A percentile compares a stretch with the other conserved stretches of the same genome.
These are phyloP conservation scores for Cataglyphis albicans DNA, from an alignment of 2,888 invertebrate species.

Conservation along the genomic window DNA sequence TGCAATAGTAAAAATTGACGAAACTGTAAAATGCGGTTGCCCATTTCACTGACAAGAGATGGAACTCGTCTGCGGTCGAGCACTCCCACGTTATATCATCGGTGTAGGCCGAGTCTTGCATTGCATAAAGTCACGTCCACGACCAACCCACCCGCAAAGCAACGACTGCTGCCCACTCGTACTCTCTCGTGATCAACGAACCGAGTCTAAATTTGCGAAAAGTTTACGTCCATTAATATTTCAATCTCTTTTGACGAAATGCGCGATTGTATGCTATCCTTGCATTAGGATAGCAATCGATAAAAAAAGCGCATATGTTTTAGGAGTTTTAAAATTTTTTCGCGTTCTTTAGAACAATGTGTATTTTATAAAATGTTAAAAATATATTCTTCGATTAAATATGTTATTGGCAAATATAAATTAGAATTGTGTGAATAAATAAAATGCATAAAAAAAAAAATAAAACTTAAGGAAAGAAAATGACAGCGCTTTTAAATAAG, in stretches of 20 bases:
- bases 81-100: slow-evolving; percentile 76
- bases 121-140: slow-evolving; percentile 78
- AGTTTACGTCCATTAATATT: slow-evolving; percentile 68
- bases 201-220: slow-evolving; percentile 73
- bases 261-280: slow-evolving; percentile 7
- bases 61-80: slow-evolving; percentile 72
- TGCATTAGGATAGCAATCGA: not conserved
- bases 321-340: not conserved
- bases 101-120: slow-evolving; percentile 59
- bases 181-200: slow-evolving; percentile 72
- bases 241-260: slow-evolving; percentile 52
- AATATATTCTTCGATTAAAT: not conserved
- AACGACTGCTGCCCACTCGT: slow-evolving; percentile 75
- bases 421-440: not conserved
- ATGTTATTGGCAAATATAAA: not conserved
- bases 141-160: slow-evolving; percentile 64
- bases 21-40: slow-evolving; percentile 51
- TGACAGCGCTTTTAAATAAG: not conserved
- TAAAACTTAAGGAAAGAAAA: not conserved
- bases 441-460: not conserved
- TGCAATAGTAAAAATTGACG: slow-evolving; percentile 38
- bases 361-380: not conserved
- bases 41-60: slow-evolving; percentile 38
- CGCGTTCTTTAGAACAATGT: not conserved
- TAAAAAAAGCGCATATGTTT: not conserved